Percentiles rank a stretch among this genome's conserved stretches.
These are phyloP conservation scores for Bubo blakistoni DNA, from an alignment of 2,113 vertebrate genomes.

Conservation along the genomic window DNA sequence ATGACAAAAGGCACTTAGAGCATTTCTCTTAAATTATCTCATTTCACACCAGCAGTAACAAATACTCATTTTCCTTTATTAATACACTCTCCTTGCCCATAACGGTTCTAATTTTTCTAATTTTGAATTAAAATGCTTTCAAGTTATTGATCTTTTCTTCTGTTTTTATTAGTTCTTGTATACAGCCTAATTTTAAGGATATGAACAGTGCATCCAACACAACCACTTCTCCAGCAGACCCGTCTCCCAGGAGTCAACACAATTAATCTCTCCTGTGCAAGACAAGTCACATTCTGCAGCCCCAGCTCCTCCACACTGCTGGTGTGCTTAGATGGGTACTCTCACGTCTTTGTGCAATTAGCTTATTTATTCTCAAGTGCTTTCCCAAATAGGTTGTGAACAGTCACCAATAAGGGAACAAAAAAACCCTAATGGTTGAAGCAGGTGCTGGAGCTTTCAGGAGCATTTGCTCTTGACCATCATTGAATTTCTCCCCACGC, in stretches of 20 bases:
- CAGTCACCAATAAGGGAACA: background rate
- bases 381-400: slow-evolving; percentile 5
- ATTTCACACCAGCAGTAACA: slow-evolving; percentile 50
- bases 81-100: slow-evolving; percentile 21
- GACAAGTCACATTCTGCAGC: slow-evolving; percentile 9
- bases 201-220: background rate
- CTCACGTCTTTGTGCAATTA: slow-evolving; percentile 43
- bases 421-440: background rate
- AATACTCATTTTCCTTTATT: slow-evolving; percentile 61
- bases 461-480: background rate
- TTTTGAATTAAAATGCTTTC: slow-evolving; percentile 31
- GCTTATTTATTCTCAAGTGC: slow-evolving; percentile 31
- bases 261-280: slow-evolving; percentile 30
- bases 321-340: background rate
- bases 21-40: slow-evolving; percentile 55
- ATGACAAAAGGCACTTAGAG: slow-evolving; percentile 46
- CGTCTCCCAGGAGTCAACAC: background rate
- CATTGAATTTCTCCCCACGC: background rate
- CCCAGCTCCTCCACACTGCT: background rate
- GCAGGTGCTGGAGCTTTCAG: background rate
- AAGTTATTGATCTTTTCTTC: slow-evolving; percentile 1
- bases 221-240: background rate
- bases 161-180: slow-evolving; percentile 4
- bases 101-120: slow-evolving; percentile 33
- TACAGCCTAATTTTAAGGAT: background rate